Percentiles rank a stretch among this genome's conserved stretches.
Conservation (phyloP, 2,888 invertebrate species). For the Lamellibrachia satsuma region DNA sequence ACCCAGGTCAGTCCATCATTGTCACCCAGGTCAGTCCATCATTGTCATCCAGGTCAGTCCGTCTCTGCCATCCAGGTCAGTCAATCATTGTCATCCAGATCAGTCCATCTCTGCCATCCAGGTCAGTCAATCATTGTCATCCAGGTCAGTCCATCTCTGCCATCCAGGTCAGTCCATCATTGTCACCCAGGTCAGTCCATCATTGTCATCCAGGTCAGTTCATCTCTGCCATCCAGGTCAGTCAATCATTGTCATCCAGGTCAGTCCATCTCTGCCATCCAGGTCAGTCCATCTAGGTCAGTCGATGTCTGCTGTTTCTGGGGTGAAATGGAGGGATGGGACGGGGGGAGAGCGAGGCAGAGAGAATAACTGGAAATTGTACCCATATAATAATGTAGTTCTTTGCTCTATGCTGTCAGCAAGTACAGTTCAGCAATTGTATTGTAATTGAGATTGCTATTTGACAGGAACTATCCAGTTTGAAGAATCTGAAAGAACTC, state of each 20-base stretch:
- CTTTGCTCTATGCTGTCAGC: not conserved
- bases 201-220: not conserved
- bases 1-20: not conserved
- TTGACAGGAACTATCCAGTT: slow-evolving; percentile 53
- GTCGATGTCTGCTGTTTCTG: not conserved
- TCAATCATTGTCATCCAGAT: not conserved
- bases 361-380: too few relatives aligned
- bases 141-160: not conserved
- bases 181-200: not conserved
- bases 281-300: not conserved
- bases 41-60: too few relatives aligned
- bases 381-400: not conserved
- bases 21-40: not conserved
- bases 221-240: not conserved
- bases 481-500: slow-evolving; percentile 56
- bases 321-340: too few relatives aligned
- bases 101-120: not conserved
- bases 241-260: not conserved
- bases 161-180: not conserved
- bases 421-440: not conserved
- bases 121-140: not conserved
- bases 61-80: not conserved
- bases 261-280: not conserved
- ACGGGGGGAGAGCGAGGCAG: too few relatives aligned
- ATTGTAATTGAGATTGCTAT: not conserved